Evolutionary conservation across 2,113 vertebrate species (phyloP), one percentile per base, ranked within the genome.

Genomic region (Toxotes jaculatrix): DNA sequence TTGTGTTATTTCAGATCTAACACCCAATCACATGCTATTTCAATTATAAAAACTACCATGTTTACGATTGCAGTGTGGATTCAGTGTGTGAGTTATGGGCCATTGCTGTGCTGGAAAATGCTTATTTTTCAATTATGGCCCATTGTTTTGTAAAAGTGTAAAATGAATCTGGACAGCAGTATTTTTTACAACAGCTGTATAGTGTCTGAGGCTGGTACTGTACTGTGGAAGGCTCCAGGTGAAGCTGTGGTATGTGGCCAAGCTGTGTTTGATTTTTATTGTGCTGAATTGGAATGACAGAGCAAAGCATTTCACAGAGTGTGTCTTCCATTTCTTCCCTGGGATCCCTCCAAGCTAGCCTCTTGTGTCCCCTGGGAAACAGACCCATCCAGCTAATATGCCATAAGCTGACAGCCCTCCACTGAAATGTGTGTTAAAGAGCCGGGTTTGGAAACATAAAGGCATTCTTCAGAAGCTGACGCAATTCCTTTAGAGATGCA

Each of bases 241-340:
- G 82, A 90, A 83, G 68, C 53, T 64, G 79, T 43, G 78, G 64
- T 86, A 77, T 86, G 77, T 69, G 88, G 91, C 90, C 89, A 63
- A 77, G 82, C 73, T 69, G 69, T 12, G 43, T 89, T 87, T 91
- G 90, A 91, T 90, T 92, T 87, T 87, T 89, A 92, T 87, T 91
- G 90, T 86, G 83, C 87, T 79, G 89, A 93, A 92, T 93, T 78
- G 89, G 89, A 92, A 88, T 92, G 92, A 93, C 89, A 93, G 91
- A 92, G 91, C 87, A 95, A 93, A 94, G 91, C 89, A 87, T 91
- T 93, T 90, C 90, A 83, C 90, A 86, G 87, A 85, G 88, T 93
- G 88, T 88, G 85, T 88, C 89, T 94, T 93, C 91, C 85, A 93
- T 93, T 91, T 91, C 91, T 88, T 92, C 79, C 87, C 84, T 66